Evolutionary conservation across 1,140 invertebrate species (phyloP).

Genomic region (Mya arenaria): DNA sequence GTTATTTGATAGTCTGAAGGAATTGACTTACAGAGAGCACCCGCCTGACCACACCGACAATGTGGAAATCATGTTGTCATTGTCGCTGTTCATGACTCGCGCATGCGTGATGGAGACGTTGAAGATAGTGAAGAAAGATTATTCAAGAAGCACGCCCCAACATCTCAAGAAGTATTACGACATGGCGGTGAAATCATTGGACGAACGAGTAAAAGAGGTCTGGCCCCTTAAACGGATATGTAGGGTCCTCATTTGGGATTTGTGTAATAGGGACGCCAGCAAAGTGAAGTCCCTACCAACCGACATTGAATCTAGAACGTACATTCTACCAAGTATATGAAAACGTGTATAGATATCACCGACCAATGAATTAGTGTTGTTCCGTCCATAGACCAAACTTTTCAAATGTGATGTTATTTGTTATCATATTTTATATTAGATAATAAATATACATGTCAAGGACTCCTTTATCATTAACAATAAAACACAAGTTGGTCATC

Average conservation of each 20-base stretch:
- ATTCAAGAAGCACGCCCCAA: constrained; percentile 42
- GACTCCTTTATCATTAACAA: no score
- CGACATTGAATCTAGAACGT: constrained; percentile 50
- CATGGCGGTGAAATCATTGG: constrained; percentile 45
- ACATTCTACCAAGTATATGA: constrained; percentile 56
- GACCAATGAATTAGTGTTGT: neutral
- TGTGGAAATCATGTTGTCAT: constrained; percentile 46
- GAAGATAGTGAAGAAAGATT: constrained; percentile 60
- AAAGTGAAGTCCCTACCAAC: constrained; percentile 40
- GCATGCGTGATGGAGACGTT: constrained; percentile 58
- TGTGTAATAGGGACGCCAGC: constrained; percentile 43
- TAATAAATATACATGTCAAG: no score
- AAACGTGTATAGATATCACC: neutral
- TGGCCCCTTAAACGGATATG: constrained; percentile 55
- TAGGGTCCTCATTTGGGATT: constrained; percentile 48
- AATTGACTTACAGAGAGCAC: constrained; percentile 1
- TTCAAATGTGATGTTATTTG: no score
- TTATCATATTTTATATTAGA: no score
- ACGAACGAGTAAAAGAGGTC: constrained; percentile 11
- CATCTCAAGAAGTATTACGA: constrained; percentile 52
- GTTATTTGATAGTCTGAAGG: constrained; percentile 58
- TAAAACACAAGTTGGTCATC: no score
- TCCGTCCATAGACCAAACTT: no score
- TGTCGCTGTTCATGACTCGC: constrained; percentile 63
- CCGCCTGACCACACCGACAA: constrained; percentile 49